These are phyloP conservation scores for Protobothrops mucrosquamatus DNA, from an alignment of 2,113 vertebrate species.

Conservation along the genomic window DNA sequence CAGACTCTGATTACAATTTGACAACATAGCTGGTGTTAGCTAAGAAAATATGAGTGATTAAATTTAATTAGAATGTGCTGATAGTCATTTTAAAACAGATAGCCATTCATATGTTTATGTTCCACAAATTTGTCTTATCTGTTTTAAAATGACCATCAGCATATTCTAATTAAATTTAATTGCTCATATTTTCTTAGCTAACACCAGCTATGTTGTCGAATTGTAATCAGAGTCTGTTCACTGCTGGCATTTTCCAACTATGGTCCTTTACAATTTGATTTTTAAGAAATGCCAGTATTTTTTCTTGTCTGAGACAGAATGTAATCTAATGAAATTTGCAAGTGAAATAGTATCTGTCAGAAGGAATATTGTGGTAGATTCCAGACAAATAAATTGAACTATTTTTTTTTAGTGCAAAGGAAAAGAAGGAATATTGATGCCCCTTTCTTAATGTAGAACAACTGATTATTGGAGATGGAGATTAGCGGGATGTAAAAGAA, in stretches of 20 bases:
- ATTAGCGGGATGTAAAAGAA: not conserved
- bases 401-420: not conserved
- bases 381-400: not conserved
- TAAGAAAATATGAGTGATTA: too few species aligned
- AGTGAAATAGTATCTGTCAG: not conserved
- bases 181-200: not conserved
- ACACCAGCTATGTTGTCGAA: not conserved
- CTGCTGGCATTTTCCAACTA: not conserved
- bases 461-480: not conserved
- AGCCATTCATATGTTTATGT: not conserved
- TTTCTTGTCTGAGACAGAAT: not conserved
- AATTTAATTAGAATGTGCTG: too few species aligned
- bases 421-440: not conserved
- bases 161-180: not conserved
- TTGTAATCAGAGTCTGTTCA: not conserved
- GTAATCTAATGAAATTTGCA: not conserved
- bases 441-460: not conserved
- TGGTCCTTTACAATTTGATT: not conserved
- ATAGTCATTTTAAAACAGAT: too few species aligned
- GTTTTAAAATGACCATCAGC: not conserved
- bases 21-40: too few species aligned
- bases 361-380: not conserved
- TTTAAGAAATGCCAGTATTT: not conserved
- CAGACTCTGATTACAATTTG: not conserved
- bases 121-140: not conserved